Conservation (phyloP, 1,140 invertebrate species). For the Sinella curviseta region DNA sequence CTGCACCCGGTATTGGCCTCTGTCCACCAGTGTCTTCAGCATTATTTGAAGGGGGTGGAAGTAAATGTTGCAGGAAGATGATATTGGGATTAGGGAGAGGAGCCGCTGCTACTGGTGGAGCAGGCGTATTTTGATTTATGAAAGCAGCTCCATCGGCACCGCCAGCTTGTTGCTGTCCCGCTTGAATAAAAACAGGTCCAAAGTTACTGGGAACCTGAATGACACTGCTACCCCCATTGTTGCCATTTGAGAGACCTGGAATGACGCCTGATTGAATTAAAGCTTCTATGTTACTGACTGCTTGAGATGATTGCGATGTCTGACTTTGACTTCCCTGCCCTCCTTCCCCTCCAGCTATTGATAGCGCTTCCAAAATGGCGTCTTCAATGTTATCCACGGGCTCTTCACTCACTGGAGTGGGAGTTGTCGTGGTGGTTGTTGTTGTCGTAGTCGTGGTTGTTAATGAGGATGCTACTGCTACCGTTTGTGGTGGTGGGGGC, state of each 20-base stretch:
- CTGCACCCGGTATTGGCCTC: not conserved
- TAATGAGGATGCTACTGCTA: not conserved
- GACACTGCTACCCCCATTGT: not conserved
- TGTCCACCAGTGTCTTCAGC: not conserved
- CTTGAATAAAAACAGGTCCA: not conserved
- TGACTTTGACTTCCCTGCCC: not conserved
- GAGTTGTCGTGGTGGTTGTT: not conserved
- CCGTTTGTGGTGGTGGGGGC: not conserved
- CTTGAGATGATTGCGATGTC: not conserved
- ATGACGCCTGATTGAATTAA: not conserved
- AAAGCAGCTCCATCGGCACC: not conserved
- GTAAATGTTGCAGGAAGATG: not conserved
- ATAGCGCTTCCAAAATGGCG: conserved; percentile 8
- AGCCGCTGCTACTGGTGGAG: not conserved
- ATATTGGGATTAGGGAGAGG: not conserved
- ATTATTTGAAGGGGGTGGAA: not conserved
- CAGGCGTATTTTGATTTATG: not conserved
- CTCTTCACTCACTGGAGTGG: not conserved
- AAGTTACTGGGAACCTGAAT: not conserved
- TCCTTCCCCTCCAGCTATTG: not conserved
- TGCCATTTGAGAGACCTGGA: not conserved
- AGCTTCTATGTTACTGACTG: not conserved
- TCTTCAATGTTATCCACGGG: not conserved
- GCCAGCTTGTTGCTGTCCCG: not conserved
- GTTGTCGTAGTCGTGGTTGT: not conserved